Conservation (phyloP, 53 echinoderm and acorn worm species). For the Holothuria scabra region DNA sequence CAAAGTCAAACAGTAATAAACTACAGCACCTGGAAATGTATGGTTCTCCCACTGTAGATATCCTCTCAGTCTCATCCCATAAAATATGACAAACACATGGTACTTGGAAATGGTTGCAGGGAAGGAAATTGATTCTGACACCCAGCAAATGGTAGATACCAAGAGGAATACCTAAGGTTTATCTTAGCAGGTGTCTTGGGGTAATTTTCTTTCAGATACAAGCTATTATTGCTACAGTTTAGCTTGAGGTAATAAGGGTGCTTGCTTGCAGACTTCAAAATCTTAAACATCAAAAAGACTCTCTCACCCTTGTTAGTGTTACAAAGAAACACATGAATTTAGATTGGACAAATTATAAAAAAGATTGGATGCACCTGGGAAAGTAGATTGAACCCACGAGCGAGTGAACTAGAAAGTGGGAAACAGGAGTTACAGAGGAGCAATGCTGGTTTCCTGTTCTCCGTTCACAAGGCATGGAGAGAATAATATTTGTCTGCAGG, state of each 20-base stretch:
- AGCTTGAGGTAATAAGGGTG: slow-evolving; percentile 19
- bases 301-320: slow-evolving; percentile 18
- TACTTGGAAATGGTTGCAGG: background rate
- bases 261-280: background rate
- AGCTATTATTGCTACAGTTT: background rate
- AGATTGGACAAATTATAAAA: background rate
- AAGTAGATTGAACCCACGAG: background rate
- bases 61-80: too few species aligned
- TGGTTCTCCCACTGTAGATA: too few species aligned
- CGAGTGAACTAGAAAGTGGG: background rate
- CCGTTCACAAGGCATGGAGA: too few species aligned
- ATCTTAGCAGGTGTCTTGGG: slow-evolving; percentile 33
- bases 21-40: too few species aligned
- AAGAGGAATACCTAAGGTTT: background rate
- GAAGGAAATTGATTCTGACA: slow-evolving; percentile 38
- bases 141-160: background rate
- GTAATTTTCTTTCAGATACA: background rate
- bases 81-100: background rate
- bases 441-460: too few species aligned
- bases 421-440: background rate
- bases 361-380: slow-evolving; percentile 26
- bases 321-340: slow-evolving; percentile 15
- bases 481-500: too few species aligned
- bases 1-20: too few species aligned
- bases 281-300: background rate